Base-by-base conservation (phyloP, 2,113 vertebrate genomes). In the Cyphomyrus plagiostoma region DNA sequence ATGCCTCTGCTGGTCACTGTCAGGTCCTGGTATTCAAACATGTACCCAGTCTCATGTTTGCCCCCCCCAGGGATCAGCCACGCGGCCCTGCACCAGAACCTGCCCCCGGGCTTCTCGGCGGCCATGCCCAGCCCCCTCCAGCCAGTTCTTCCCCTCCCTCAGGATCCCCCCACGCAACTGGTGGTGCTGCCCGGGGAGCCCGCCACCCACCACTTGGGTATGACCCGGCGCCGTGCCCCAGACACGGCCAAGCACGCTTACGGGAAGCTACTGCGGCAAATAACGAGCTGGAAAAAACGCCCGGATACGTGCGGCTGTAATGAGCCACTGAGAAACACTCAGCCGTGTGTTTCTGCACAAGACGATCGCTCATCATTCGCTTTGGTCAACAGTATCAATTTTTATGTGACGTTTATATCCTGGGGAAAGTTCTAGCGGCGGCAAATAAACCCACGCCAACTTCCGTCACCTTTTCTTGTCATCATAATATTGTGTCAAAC, bases 101-200 rank as follows among this genome's bases (percentile, higher is more conserved):
- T 99, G 91, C 96, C 97, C 13, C 97, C 97, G 0, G 95, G 97
- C 92, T 99, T 98, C 93, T 96, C 98, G 0, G 89, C 98, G 23
- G 96, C 97, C 4, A 97, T 99, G 93, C 95, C 97, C 90, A 96
- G 97, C 92, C 90, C 98, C 90, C 95, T 99, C 94, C 97, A 97
- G 93, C 96, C 98, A 0, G 97, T 99, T 90, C 95, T 99, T 92
- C 97, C 98, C 10, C 97, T 99, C 39, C 94, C 97, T 90, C 98
- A 98, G 95, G 98, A 98, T n/a, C 94, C 97, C 39, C 95, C 97
- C 3, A 89, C 97, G 2, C 97, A 97, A 86, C 96, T 99, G n/a
- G 97, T 98, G 93, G 97, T 99, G 91, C 96, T 99, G 90, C 97
- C 98, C 82, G 95, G 97, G 0, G 98, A 99, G 89, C 95, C 98